Conservation (phyloP, 2,797 vertebrate species). For the Dipus sagitta region DNA sequence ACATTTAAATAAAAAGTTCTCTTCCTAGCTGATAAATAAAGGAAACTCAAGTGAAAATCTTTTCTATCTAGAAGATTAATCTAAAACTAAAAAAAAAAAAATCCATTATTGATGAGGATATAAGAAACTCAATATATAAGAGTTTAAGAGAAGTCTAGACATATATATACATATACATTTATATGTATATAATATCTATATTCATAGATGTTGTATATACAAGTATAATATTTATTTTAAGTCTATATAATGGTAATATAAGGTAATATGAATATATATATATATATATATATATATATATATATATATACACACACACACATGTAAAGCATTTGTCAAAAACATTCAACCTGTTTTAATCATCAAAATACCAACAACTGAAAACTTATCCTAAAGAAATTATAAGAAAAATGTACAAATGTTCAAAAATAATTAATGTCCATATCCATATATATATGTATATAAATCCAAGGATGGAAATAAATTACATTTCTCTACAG, state of each 20-base stretch:
- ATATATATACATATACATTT: not conserved
- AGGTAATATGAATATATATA: not conserved
- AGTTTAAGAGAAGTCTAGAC: not conserved
- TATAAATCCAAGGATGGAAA: not conserved
- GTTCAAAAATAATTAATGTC: not conserved
- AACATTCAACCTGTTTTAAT: not conserved
- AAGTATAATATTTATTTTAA: too few relatives aligned
- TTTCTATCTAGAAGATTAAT: not conserved
- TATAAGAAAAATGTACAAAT: not conserved
- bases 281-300: not conserved
- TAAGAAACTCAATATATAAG: not conserved
- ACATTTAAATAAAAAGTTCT: not conserved
- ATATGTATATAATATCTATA: not conserved
- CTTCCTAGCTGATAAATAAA: slow-evolving; percentile 3
- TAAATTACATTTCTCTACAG: not conserved
- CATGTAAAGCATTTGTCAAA: not conserved
- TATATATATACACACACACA: not conserved
- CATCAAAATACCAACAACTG: not conserved
- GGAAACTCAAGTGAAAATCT: not conserved
- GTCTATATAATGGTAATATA: too few relatives aligned
- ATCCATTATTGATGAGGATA: not conserved
- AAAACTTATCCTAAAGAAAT: slow-evolving; percentile 44
- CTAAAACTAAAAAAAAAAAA: slow-evolving; percentile 1
- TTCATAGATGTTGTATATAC: not conserved
- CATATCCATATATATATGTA: not conserved